Evolutionary conservation across 2,797 vertebrate genomes (phyloP), one percentile per base, ranked within the genome.

Genomic region (Diceros bicornis): DNA sequence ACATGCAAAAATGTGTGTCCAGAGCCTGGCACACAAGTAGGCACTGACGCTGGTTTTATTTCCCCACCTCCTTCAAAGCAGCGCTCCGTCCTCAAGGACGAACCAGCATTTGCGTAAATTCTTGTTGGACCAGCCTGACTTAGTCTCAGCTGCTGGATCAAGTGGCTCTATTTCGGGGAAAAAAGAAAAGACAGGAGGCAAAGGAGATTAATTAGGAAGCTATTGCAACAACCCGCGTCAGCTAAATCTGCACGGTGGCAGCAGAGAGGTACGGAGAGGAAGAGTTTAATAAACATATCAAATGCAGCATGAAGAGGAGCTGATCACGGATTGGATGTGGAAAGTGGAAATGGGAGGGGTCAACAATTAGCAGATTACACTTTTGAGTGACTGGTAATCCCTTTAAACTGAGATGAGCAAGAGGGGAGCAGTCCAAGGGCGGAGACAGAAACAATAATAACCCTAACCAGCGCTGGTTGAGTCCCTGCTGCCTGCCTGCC

Each of bases 121-220:
- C 89, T 84, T 92, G 27, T 41, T 47, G 74, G 97, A 78, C 84
- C 75, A 47, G 52, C 78, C 79, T 85, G 79, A 89, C 57, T 79
- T 71, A 27, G 34, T 95, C 61, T 61, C 61, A 21, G 47, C 55
- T 0, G 29, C 75, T 81, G 78, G 62, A 91, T 68, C 89, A 11
- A 83, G 68, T 44, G 57, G 85, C 72, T 94, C 17, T 17, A 25
- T 77, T 77, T 88, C 14, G 55, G 72, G 72, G 1, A 34, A 3
- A 41, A 62, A 41, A 75, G 17, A 47, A 27, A 75, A 34, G 71
- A 21, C n/a, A 2, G 57, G 61, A 92, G 61, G 32, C 5, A 10
- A 68, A 68, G n/a, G 83, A 74, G 66, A 77, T 86, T 37, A 71
- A 57, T 37, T 25, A 62, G 47, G 77, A 89, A 83, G 41, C 29